Evolutionary conservation across 2,797 vertebrate genomes (phyloP).

Genomic region (Sorex maritimensis): DNA sequence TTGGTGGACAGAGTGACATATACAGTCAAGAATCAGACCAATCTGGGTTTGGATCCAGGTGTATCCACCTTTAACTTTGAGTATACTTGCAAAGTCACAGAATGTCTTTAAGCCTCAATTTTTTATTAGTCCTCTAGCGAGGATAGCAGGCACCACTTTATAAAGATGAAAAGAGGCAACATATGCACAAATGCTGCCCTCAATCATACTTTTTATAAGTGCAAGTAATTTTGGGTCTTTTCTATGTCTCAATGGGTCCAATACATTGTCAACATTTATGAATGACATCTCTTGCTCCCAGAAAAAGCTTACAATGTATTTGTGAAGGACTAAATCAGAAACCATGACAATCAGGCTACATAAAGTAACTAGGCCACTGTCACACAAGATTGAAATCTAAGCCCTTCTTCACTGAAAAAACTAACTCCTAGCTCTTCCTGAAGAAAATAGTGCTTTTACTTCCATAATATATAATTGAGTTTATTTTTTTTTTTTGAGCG

Average conservation of each 20-base stretch:
- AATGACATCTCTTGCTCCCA: not conserved
- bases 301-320: not conserved
- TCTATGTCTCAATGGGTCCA: not conserved
- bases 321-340: slow-evolving; percentile 7
- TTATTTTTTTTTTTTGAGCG: too few species aligned
- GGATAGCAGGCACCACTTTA: not conserved
- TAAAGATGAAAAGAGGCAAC: not conserved
- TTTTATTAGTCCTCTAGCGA: not conserved
- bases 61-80: not conserved
- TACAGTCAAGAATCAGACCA: too few species aligned
- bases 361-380: too few species aligned
- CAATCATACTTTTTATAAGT: slow-evolving; percentile 10
- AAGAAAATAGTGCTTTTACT: slow-evolving; percentile 22
- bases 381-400: too few species aligned
- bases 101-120: slow-evolving; percentile 10
- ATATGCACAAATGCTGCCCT: not conserved
- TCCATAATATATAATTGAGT: not conserved
- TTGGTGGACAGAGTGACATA: not conserved
- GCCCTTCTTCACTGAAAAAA: too few species aligned
- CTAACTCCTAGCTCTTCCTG: not conserved
- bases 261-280: not conserved
- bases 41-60: too few species aligned
- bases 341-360: not conserved
- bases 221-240: not conserved
- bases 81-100: not conserved